Evolutionary conservation across 1,140 invertebrate species (phyloP).

Genomic region (Ridgeia piscesae): DNA sequence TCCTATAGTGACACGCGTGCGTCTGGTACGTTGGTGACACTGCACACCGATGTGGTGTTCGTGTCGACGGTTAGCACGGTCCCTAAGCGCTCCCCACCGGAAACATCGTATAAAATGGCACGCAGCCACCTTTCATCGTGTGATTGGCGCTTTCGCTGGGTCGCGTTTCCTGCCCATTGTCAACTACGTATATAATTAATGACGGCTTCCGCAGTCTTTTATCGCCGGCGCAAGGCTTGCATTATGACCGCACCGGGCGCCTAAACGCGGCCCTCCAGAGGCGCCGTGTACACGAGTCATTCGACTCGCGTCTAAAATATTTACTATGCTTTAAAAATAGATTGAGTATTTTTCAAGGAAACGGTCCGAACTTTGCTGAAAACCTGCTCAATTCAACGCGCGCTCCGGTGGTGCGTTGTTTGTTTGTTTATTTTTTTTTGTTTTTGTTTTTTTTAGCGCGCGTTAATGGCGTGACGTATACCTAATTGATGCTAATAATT

Average conservation of each 20-base stretch:
- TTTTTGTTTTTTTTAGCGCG: too few species aligned
- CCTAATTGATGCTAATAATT: too few species aligned
- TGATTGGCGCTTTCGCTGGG: background rate
- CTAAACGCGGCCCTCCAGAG: background rate
- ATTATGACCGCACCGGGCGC: background rate
- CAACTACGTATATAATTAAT: background rate
- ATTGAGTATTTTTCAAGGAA: background rate
- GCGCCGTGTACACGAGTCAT: background rate
- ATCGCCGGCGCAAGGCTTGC: background rate
- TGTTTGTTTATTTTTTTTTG: too few species aligned
- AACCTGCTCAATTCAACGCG: too few species aligned
- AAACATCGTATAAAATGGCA: constrained; percentile 1
- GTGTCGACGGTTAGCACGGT: background rate
- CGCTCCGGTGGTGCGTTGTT: too few species aligned
- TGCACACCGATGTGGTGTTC: background rate
- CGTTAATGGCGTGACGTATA: too few species aligned
- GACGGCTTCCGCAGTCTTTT: background rate
- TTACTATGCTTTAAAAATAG: background rate
- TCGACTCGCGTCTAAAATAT: background rate
- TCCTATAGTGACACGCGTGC: background rate
- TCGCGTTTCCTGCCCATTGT: background rate
- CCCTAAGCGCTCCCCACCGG: background rate
- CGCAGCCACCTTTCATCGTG: background rate
- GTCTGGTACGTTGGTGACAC: background rate
- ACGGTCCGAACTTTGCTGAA: background rate